A percentile compares a stretch with the other conserved stretches of the same genome.
Conservation (phyloP, 2,888 invertebrate species). For the Melolontha melolontha region DNA sequence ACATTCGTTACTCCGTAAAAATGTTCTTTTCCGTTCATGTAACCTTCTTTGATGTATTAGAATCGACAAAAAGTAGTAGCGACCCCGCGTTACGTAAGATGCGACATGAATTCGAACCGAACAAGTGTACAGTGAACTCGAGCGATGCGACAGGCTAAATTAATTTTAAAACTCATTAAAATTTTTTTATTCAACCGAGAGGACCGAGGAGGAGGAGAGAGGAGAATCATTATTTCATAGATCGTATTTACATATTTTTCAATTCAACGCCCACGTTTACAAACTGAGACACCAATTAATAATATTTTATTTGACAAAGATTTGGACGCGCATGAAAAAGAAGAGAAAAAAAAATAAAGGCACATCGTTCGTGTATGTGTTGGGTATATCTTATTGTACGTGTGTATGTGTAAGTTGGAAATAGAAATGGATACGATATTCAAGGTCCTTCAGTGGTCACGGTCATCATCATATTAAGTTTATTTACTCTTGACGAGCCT, state of each 20-base stretch:
- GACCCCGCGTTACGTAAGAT: neutral
- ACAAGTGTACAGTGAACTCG: neutral
- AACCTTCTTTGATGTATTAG: too few species aligned
- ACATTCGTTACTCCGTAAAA: too few species aligned
- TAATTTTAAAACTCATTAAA: constrained; percentile 24
- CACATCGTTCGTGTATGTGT: too few species aligned
- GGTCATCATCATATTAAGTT: constrained; percentile 42
- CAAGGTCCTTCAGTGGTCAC: constrained; percentile 44
- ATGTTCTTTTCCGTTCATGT: too few species aligned
- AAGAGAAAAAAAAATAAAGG: neutral
- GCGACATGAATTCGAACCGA: neutral
- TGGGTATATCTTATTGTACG: neutral
- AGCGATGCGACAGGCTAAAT: constrained; percentile 6
- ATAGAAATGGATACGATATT: constrained; percentile 28
- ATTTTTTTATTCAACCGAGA: constrained; percentile 1
- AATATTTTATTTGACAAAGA: constrained; percentile 28
- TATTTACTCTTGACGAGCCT: constrained; percentile 33
- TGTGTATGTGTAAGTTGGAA: constrained; percentile 2
- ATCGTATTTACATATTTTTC: constrained; percentile 25
- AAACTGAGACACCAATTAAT: constrained; percentile 23
- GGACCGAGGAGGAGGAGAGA: neutral
- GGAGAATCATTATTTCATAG: neutral
- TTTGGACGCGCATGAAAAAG: constrained; percentile 1
- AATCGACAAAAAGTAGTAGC: too few species aligned
- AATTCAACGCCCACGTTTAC: constrained; percentile 27